Percentiles rank a stretch among this genome's conserved stretches.
phyloP scores from a whole-genome alignment of 2,797 vertebrate genomes.

The Amniataba percoides region DNA sequence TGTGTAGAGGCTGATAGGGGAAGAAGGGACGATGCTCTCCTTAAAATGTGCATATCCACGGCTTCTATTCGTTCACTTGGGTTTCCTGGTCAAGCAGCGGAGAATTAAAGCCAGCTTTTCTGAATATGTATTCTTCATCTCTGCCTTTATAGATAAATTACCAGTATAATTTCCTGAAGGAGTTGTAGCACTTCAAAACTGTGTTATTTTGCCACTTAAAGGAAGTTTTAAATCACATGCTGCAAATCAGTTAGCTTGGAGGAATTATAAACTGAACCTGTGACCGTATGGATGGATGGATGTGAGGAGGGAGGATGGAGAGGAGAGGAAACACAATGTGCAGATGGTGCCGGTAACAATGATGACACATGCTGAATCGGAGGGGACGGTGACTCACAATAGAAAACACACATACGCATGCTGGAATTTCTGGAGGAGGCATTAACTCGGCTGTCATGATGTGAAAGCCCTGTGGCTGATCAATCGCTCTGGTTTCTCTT shows the following conservation, averaged over 20 bases:
- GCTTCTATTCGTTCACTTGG: not conserved
- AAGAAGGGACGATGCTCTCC: constrained; percentile 16
- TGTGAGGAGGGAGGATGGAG: constrained; percentile 20
- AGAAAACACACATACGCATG: constrained; percentile 35
- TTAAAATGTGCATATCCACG: constrained; percentile 3
- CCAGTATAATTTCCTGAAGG: not conserved
- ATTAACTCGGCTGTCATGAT: constrained; percentile 26
- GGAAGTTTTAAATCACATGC: not conserved
- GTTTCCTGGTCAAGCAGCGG: constrained; percentile 5
- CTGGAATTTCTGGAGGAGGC: constrained; percentile 19
- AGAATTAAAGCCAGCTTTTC: not conserved
- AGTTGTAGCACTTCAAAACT: constrained; percentile 9
- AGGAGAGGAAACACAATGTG: constrained; percentile 9
- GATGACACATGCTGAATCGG: constrained; percentile 46
- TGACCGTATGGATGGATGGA: constrained; percentile 21
- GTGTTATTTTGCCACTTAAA: not conserved
- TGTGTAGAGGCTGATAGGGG: constrained; percentile 24
- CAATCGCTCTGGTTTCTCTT: constrained; percentile 7
- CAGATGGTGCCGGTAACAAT: constrained; percentile 37
- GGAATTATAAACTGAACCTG: constrained; percentile 12
- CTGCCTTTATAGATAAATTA: not conserved
- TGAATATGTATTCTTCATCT: not conserved
- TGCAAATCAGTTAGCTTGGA: not conserved
- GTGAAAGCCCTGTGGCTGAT: constrained; percentile 1
- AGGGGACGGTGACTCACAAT: constrained; percentile 31